These are phyloP conservation scores for Lochmaea capreae DNA, from an alignment of 2,888 invertebrate species.

Conservation along the genomic window DNA sequence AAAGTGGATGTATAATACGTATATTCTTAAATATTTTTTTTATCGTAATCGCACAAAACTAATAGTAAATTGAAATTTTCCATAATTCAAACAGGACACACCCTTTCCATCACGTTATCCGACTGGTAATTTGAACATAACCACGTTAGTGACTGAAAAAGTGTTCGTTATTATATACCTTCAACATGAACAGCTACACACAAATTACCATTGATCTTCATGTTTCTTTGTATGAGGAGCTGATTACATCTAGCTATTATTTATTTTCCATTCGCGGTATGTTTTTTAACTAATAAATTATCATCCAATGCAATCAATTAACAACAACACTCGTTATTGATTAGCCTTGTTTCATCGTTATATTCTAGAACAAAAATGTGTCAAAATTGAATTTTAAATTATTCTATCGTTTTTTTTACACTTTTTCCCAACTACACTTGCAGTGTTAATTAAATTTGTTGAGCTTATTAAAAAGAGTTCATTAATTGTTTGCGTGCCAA, in stretches of 20 bases:
- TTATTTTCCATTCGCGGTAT: slow-evolving; percentile 25
- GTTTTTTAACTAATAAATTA: slow-evolving; percentile 30
- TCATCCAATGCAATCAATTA: background rate
- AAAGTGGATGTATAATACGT: too few relatives aligned
- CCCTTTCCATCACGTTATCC: background rate
- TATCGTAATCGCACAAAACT: background rate
- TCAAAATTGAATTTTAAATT: background rate
- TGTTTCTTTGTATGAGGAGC: slow-evolving; percentile 37
- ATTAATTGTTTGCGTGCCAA: too few relatives aligned
- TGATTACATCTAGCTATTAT: slow-evolving; percentile 41
- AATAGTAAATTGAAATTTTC: background rate
- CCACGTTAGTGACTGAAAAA: background rate
- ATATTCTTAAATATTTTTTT: too few relatives aligned
- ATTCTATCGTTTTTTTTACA: too few relatives aligned
- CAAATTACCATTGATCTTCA: background rate
- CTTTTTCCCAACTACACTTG: too few relatives aligned
- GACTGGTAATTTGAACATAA: background rate
- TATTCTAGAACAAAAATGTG: background rate
- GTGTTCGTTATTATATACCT: background rate
- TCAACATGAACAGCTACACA: background rate
- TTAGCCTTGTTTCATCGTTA: background rate
- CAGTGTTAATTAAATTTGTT: too few relatives aligned
- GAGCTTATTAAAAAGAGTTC: too few relatives aligned
- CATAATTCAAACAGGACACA: background rate
- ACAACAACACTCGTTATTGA: background rate